Evolutionary conservation across 2,113 vertebrate genomes (phyloP).

Genomic region (Aix galericulata): DNA sequence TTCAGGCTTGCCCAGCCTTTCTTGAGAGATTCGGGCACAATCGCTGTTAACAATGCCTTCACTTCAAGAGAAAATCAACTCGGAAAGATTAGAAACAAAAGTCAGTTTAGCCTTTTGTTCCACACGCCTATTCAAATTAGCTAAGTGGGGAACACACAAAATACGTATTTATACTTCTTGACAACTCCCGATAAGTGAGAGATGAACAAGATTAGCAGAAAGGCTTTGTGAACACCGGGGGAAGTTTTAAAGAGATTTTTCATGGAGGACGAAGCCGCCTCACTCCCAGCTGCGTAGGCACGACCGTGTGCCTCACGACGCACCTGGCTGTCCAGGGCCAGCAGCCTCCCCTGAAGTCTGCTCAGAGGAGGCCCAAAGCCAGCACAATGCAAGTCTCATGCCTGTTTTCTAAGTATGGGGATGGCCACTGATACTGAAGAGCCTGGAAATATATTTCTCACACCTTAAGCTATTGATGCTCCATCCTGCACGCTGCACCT

Average conservation of each 20-base stretch:
- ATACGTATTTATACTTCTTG: slow-evolving; percentile 2
- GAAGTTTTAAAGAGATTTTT: neutral
- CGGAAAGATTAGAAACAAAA: neutral
- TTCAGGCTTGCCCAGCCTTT: neutral
- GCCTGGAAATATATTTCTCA: neutral
- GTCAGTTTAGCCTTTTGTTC: slow-evolving; percentile 40
- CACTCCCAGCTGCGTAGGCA: neutral
- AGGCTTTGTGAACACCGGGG: neutral
- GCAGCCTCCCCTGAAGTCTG: rapidly evolving
- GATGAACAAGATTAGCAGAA: slow-evolving; percentile 49
- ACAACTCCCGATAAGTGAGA: neutral
- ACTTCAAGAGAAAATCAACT: neutral
- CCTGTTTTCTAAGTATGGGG: neutral
- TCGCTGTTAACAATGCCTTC: slow-evolving; percentile 16
- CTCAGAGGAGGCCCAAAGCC: neutral
- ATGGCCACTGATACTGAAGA: neutral
- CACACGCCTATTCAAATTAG: slow-evolving; percentile 19
- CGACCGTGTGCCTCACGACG: neutral
- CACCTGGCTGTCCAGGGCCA: too few relatives aligned
- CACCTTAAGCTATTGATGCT: neutral
- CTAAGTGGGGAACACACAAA: slow-evolving; percentile 15
- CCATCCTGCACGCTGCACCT: neutral
- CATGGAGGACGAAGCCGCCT: neutral
- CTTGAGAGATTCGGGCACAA: neutral
- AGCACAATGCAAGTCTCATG: neutral